These are phyloP conservation scores for Arctocebus calabarensis DNA, from an alignment of 2,797 vertebrate genomes.

Conservation along the genomic window DNA sequence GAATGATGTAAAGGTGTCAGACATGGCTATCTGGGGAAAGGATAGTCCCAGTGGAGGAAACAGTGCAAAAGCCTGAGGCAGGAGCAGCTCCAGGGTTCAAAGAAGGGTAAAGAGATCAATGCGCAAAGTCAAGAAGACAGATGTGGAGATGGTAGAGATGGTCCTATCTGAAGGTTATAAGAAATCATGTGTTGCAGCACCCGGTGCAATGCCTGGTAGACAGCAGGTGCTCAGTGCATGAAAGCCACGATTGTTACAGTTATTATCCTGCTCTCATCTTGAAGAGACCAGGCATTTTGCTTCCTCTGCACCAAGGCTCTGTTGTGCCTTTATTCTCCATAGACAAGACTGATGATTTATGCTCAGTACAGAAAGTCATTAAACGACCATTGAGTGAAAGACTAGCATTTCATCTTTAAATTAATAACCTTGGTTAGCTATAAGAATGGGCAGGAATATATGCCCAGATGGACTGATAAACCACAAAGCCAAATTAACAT, in stretches of 20 bases:
- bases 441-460: conserved; percentile 22
- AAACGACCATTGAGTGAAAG: conserved; percentile 6
- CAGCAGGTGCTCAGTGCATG: not conserved
- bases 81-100: not conserved
- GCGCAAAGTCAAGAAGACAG: not conserved
- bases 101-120: not conserved
- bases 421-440: conserved; percentile 57
- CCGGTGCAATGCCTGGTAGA: not conserved
- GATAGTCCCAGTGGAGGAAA: not conserved
- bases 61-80: not conserved
- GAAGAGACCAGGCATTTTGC: not conserved
- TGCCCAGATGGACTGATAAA: conserved; percentile 54
- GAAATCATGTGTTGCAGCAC: not conserved
- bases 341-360: not conserved
- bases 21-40: not conserved
- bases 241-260: not conserved
- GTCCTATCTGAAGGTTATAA: accelerated
- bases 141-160: not conserved
- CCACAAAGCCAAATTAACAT: conserved; percentile 67
- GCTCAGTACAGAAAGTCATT: conserved; percentile 20
- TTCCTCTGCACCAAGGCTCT: not conserved
- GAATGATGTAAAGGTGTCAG: not conserved
- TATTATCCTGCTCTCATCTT: not conserved
- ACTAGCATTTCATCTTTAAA: conserved; percentile 45
- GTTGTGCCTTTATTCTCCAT: not conserved